Evolutionary conservation across 2,113 vertebrate species (phyloP).

Genomic region (Excalfactoria chinensis): DNA sequence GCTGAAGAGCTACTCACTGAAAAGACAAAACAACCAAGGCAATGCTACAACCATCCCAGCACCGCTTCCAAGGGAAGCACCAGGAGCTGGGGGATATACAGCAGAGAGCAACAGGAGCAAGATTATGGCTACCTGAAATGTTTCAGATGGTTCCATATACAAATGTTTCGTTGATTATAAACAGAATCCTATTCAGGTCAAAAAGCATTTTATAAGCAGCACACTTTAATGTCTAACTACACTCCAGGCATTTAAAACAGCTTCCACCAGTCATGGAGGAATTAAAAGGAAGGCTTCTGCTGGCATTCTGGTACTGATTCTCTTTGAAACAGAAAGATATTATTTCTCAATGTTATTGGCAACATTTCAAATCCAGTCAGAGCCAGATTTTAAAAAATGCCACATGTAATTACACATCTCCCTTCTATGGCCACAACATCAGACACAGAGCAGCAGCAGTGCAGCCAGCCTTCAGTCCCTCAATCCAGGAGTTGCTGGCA

Average conservation of each 20-base stretch:
- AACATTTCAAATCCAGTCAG: slow-evolving; percentile 19
- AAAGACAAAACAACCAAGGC: neutral
- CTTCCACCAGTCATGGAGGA: neutral
- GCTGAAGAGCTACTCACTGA: neutral
- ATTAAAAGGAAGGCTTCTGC: neutral
- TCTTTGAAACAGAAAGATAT: slow-evolving; percentile 23
- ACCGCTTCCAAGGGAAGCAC: neutral
- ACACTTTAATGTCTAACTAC: neutral
- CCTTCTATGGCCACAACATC: neutral
- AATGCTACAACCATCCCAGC: neutral
- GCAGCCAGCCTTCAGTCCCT: neutral
- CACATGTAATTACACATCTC: slow-evolving; percentile 31
- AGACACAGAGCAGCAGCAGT: neutral
- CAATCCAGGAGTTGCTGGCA: neutral
- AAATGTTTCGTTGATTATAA: neutral
- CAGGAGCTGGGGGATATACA: neutral
- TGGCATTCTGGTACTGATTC: neutral
- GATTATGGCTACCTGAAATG: neutral
- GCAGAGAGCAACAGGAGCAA: neutral
- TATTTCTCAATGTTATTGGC: slow-evolving; percentile 24
- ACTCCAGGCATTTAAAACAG: neutral
- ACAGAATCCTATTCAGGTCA: neutral
- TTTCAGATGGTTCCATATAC: neutral
- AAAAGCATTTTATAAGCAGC: neutral
- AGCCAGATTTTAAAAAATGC: neutral